phyloP scores from a whole-genome alignment of 2,888 invertebrate species.

The Dugesia japonica region DNA sequence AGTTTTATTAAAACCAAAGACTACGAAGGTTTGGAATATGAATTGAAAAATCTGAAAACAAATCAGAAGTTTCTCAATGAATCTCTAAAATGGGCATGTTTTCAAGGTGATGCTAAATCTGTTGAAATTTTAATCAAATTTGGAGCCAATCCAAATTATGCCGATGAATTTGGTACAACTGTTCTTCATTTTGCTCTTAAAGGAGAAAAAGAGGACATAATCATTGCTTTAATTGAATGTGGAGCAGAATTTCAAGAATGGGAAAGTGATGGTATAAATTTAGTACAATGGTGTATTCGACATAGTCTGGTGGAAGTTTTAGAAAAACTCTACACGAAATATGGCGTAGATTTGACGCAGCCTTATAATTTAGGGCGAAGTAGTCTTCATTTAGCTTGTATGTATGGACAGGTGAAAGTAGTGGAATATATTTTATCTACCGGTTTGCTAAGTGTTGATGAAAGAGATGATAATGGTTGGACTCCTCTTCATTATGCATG shows the following conservation, averaged over 20 bases:
- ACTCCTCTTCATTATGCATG: conserved; percentile 30
- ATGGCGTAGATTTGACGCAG: not conserved
- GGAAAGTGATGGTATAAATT: conserved; percentile 16
- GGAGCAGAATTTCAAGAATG: conserved; percentile 28
- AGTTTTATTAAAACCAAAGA: conserved; percentile 9
- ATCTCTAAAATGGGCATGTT: conserved; percentile 28
- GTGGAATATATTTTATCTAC: not conserved
- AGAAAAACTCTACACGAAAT: not conserved
- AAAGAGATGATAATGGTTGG: conserved; percentile 30
- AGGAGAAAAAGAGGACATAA: conserved; percentile 22
- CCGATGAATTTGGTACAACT: conserved; percentile 28
- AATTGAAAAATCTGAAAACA: not conserved
- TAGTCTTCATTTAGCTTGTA: conserved; percentile 24
- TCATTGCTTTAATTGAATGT: conserved; percentile 5
- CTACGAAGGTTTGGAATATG: conserved; percentile 1
- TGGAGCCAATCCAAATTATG: conserved; percentile 27
- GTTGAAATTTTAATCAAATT: conserved; percentile 22
- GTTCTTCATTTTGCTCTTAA: conserved; percentile 27
- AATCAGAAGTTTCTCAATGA: conserved; percentile 23
- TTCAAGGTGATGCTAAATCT: not conserved
- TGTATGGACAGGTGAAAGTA: conserved; percentile 12
- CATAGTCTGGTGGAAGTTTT: conserved; percentile 23
- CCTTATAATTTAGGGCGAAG: conserved; percentile 21
- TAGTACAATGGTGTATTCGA: conserved; percentile 28
- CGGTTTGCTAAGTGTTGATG: conserved; percentile 1